Conservation (phyloP, 1,140 invertebrate genomes). For the Helicoverpa armigera region DNA sequence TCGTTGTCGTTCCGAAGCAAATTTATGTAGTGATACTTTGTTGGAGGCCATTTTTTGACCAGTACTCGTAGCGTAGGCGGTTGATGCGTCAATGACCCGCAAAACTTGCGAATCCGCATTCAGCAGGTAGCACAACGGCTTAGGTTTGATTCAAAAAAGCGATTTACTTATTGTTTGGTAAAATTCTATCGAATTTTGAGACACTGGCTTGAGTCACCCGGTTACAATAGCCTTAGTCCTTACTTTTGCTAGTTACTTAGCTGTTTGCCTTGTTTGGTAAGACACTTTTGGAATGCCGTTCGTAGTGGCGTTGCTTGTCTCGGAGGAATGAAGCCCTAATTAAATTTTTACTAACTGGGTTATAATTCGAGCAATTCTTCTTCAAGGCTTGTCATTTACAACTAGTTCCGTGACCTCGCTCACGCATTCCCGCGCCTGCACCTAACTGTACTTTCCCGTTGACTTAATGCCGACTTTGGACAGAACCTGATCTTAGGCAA, state of each 20-base stretch:
- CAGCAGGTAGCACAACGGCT: conserved; percentile 71
- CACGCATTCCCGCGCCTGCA: conserved; percentile 86
- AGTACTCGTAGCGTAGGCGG: conserved; percentile 77
- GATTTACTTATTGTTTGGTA: conserved; percentile 60
- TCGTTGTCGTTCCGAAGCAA: conserved; percentile 11
- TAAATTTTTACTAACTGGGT: conserved; percentile 53
- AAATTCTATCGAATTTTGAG: conserved; percentile 57
- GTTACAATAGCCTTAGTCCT: conserved; percentile 21
- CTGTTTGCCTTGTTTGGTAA: conserved; percentile 25
- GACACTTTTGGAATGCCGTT: conserved; percentile 25
- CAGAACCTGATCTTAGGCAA: conserved; percentile 84
- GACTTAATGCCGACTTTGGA: conserved; percentile 85
- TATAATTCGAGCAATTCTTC: conserved; percentile 70
- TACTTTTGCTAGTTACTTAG: conserved; percentile 27
- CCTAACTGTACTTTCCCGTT: conserved; percentile 86
- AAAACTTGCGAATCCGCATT: conserved; percentile 84
- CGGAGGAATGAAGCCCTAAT: conserved; percentile 22
- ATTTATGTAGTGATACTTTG: conserved; percentile 42
- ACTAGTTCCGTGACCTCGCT: conserved; percentile 87
- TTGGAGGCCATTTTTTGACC: conserved; percentile 64
- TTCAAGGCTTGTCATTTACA: conserved; percentile 84
- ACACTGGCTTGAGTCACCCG: conserved; percentile 31
- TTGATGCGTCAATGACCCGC: conserved; percentile 84
- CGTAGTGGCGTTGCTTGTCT: conserved; percentile 31
- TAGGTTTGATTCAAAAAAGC: conserved; percentile 60